Evolutionary conservation across 2,888 invertebrate species (phyloP).

Genomic region (Leptinotarsa juncta): DNA sequence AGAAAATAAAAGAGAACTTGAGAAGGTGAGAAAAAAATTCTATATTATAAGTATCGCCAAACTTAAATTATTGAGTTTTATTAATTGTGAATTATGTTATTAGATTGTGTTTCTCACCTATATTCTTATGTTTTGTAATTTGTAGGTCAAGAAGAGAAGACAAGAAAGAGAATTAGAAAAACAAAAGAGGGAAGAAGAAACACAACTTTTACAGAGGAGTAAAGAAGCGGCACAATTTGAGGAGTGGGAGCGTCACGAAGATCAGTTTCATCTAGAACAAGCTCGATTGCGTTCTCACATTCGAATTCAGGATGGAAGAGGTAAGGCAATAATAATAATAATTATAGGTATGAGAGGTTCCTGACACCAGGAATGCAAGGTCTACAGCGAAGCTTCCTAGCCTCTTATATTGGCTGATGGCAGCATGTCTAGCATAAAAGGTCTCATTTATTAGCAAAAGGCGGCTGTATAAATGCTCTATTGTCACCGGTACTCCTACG

Average conservation of each 20-base stretch:
- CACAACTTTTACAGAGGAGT: constrained; percentile 85
- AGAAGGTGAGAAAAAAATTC: constrained; percentile 73
- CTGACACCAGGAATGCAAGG: background rate
- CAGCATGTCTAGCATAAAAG: no score
- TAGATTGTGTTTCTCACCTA: no score
- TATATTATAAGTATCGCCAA: background rate
- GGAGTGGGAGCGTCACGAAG: constrained; percentile 96
- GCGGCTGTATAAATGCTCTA: no score
- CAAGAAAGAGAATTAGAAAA: constrained; percentile 90
- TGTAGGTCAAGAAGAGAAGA: constrained; percentile 85
- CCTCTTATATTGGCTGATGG: no score
- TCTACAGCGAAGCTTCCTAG: no score
- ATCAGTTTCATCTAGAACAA: constrained; percentile 97
- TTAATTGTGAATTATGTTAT: no score
- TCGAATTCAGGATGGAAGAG: constrained; percentile 93
- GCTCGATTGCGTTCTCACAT: constrained; percentile 90
- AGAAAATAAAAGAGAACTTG: constrained; percentile 91
- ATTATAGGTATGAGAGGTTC: background rate
- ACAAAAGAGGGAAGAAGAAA: constrained; percentile 84
- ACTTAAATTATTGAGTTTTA: no score
- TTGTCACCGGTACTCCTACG: no score
- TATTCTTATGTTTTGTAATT: constrained; percentile 48
- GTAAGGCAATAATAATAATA: constrained; percentile 57
- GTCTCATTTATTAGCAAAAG: no score
- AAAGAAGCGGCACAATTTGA: constrained; percentile 91